A percentile compares a stretch with the other conserved stretches of the same genome.
Evolutionary conservation across 2,113 vertebrate genomes (phyloP).

Genomic region (Stictonetta naevosa): DNA sequence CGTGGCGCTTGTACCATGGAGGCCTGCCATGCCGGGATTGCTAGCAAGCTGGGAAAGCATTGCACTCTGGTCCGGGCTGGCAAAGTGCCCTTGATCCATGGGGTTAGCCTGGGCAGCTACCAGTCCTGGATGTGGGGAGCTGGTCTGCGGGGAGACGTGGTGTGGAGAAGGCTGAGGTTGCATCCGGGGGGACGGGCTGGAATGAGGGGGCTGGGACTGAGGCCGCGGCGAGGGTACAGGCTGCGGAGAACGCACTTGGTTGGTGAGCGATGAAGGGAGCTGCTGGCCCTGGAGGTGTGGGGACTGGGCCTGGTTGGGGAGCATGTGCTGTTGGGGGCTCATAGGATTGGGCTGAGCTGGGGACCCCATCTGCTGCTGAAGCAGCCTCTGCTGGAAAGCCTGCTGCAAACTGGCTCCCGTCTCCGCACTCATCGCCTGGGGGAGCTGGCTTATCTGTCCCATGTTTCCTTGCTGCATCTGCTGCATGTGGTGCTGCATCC

Average conservation of each 20-base stretch:
- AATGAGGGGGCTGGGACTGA: slow-evolving; percentile 89
- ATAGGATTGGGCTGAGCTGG: slow-evolving; percentile 85
- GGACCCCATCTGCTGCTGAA: slow-evolving; percentile 90
- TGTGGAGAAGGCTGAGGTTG: slow-evolving; percentile 87
- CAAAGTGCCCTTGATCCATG: slow-evolving; percentile 89
- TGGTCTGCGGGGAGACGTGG: slow-evolving; percentile 95
- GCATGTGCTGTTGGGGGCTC: slow-evolving; percentile 88
- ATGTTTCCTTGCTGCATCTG: slow-evolving; percentile 85
- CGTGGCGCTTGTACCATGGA: slow-evolving; percentile 87
- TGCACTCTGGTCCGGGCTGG: slow-evolving; percentile 90
- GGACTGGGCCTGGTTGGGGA: slow-evolving; percentile 86
- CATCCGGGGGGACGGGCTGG: slow-evolving; percentile 91
- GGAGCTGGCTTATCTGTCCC: slow-evolving; percentile 83
- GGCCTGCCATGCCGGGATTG: slow-evolving; percentile 89
- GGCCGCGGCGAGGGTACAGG: slow-evolving; percentile 89
- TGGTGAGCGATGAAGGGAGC: slow-evolving; percentile 87
- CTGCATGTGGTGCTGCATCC: slow-evolving; percentile 86
- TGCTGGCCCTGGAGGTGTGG: slow-evolving; percentile 92
- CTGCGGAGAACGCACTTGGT: slow-evolving; percentile 96
- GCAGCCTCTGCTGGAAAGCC: slow-evolving; percentile 89
- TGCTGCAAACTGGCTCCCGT: slow-evolving; percentile 87
- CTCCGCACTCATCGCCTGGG: slow-evolving; percentile 80
- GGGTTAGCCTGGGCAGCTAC: slow-evolving; percentile 86
- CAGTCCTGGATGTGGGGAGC: slow-evolving; percentile 93
- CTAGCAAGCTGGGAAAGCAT: slow-evolving; percentile 91